Conservation (phyloP, 2,113 vertebrate species). For the Mus spicilegus region DNA sequence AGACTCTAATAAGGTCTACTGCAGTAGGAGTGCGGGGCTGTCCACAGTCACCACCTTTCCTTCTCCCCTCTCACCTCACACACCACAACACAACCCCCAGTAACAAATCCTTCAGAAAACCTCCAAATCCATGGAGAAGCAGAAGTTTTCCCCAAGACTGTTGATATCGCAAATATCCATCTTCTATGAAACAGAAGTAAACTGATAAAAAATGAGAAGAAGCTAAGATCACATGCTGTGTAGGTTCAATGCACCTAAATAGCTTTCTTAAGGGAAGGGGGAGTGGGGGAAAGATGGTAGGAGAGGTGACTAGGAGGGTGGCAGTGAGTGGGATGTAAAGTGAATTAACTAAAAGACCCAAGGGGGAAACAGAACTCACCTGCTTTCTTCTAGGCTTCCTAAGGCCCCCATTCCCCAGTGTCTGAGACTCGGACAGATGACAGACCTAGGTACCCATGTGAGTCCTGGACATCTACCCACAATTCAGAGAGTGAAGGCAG, state of each 20-base stretch:
- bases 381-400: accelerated
- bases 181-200: background rate
- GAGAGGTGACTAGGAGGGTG: too few relatives aligned
- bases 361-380: background rate
- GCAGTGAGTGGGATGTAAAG: too few relatives aligned
- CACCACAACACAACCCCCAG: accelerated
- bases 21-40: accelerated
- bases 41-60: too few relatives aligned
- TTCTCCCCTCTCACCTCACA: too few relatives aligned
- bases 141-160: accelerated
- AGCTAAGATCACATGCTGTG: background rate
- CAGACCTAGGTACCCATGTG: accelerated
- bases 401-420: background rate
- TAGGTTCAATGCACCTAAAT: background rate
- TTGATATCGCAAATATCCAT: background rate
- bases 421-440: accelerated
- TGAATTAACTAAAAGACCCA: background rate
- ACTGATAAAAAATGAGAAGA: background rate
- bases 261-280: background rate
- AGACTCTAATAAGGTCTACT: background rate
- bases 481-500: accelerated
- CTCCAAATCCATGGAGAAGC: background rate
- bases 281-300: too few relatives aligned
- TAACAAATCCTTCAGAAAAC: accelerated
- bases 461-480: background rate